Evolutionary conservation across 1,140 invertebrate genomes (phyloP), one percentile per base, ranked within the genome.

Genomic region (Calliopsis andreniformis): DNA sequence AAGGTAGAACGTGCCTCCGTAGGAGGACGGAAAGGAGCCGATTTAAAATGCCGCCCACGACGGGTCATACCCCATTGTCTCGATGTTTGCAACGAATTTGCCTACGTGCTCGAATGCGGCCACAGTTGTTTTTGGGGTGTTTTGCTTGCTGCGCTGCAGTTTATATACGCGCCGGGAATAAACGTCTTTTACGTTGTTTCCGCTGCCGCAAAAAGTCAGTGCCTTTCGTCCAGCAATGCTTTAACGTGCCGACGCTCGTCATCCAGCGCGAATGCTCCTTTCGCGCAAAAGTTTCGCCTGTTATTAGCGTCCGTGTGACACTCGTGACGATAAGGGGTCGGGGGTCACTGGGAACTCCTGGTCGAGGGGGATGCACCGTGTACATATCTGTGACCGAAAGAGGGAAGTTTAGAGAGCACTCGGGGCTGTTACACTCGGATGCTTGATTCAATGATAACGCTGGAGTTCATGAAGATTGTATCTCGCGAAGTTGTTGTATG

Each of bases 61-160:
- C 66, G 76, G 78, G 67, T 86, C 88, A 86, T 85, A 85, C 83
- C 79, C 88, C 79, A 90, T 90, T 89, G 88, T 90, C 87, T 90
- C 86, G 85, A 85, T 89, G 89, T 89, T 90, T 89, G 87, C 88
- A 78, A 89, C 88, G 84, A 89, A 89, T 89, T 90, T 90, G 86
- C 88, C 86, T 87, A 89, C 88, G 88, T 89, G 88, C 84, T 62
- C 81, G 79, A 86, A 89, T 80, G 83, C 75, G 59, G 58, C 39
- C 49, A 62, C 75, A 78, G 82, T 84, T 78, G 77, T 76, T 87
- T 87, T 79, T 82, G 63, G 71, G 53, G 79, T 85, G 75, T 86
- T 82, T 75, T 63, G 53, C 64, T 61, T 61, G 59, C 49, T 55
- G 23, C 72, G 23, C 43, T 66, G 55, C 77, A 75, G 79, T 85